Evolutionary conservation across 2,888 invertebrate species (phyloP).

Genomic region (Ichneumoninae sp.): DNA sequence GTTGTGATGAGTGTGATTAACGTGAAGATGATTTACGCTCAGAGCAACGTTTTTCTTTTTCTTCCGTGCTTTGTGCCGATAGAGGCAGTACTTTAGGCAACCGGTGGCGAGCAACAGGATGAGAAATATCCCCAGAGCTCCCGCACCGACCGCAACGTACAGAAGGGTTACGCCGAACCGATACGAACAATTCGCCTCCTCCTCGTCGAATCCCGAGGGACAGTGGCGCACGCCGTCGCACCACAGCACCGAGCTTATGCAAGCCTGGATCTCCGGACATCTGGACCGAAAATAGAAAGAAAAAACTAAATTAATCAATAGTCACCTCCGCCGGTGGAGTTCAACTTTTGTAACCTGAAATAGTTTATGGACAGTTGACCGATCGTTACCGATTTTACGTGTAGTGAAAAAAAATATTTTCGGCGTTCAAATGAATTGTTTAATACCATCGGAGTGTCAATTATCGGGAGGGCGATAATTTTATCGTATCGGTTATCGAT

Average conservation of each 20-base stretch:
- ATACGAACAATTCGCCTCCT: conserved; percentile 90
- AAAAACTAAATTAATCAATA: conserved; percentile 45
- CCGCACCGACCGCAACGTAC: conserved; percentile 88
- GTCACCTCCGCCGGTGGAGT: neutral
- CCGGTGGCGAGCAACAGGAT: conserved; percentile 87
- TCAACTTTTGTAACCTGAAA: neutral
- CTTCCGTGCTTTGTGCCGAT: conserved; percentile 86
- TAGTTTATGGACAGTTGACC: neutral
- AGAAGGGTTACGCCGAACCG: conserved; percentile 89
- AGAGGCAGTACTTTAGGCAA: conserved; percentile 86
- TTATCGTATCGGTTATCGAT: conserved; percentile 16
- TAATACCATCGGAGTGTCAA: neutral
- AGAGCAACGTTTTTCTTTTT: conserved; percentile 85
- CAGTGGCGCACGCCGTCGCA: conserved; percentile 93
- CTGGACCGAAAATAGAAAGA: conserved; percentile 83
- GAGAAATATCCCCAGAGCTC: conserved; percentile 87
- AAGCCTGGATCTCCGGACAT: conserved; percentile 92
- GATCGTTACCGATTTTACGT: neutral
- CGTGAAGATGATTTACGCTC: conserved; percentile 86
- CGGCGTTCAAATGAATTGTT: neutral
- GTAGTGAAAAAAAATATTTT: neutral
- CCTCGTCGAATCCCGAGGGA: conserved; percentile 93
- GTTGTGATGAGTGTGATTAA: conserved; percentile 87
- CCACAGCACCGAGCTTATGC: conserved; percentile 92
- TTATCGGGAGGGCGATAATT: neutral